Evolutionary conservation across 2,113 vertebrate genomes (phyloP).

Genomic region (Myiozetetes cayanensis): DNA sequence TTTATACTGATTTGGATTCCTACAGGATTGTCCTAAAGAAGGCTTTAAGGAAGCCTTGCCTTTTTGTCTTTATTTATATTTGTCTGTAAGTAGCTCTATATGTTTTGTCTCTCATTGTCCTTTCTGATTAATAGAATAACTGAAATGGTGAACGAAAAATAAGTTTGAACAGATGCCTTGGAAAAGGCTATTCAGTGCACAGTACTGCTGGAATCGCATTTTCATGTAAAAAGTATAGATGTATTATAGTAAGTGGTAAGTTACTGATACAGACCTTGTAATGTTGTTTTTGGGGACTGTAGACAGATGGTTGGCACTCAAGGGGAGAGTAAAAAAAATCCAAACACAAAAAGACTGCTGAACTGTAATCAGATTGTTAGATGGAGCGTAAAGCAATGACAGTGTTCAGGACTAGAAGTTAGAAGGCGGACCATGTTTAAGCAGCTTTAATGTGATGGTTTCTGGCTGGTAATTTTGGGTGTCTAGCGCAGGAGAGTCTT

Average conservation of each 20-base stretch:
- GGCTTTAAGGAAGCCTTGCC: neutral
- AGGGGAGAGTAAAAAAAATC: constrained; percentile 18
- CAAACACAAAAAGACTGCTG: constrained; percentile 31
- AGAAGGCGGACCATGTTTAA: neutral
- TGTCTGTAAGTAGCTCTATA: neutral
- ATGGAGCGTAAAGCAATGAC: constrained; percentile 34
- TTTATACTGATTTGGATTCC: constrained; percentile 9
- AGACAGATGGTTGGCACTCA: constrained; percentile 59
- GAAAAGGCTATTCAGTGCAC: neutral
- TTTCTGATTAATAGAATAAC: neutral
- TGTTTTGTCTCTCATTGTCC: neutral
- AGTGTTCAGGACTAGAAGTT: constrained; percentile 14
- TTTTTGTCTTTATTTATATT: neutral
- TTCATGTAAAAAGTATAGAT: neutral
- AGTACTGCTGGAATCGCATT: neutral
- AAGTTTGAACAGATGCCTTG: neutral
- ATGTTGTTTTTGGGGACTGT: constrained; percentile 12
- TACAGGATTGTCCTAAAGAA: neutral
- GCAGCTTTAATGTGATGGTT: constrained; percentile 26
- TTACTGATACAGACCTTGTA: neutral
- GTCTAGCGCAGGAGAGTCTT: neutral
- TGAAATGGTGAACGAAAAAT: neutral
- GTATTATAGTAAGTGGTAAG: neutral
- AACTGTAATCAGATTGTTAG: constrained; percentile 57
- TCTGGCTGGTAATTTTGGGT: constrained; percentile 15